Conservation (phyloP, 1,140 invertebrate species). For the Venustaconcha ellipsiformis region DNA sequence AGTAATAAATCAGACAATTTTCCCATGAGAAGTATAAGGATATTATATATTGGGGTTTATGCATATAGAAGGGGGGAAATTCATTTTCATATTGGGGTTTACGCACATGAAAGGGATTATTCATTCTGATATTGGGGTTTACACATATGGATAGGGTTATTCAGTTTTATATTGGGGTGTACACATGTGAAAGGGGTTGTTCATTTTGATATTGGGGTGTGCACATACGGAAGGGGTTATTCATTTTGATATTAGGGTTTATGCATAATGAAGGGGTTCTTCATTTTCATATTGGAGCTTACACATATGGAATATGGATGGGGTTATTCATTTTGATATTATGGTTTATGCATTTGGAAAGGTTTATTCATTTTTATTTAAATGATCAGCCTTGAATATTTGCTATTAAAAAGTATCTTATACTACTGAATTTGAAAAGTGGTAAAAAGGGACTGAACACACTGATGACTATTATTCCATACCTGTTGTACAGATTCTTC, state of each 20-base stretch:
- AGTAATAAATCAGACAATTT: too few relatives aligned
- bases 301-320: too few relatives aligned
- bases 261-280: background rate
- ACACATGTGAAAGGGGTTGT: background rate
- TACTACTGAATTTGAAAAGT: background rate
- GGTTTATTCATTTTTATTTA: background rate
- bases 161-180: too few relatives aligned
- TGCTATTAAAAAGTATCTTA: background rate
- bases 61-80: background rate
- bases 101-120: background rate
- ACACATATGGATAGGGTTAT: too few relatives aligned
- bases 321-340: background rate
- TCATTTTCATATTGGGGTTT: background rate
- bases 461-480: background rate
- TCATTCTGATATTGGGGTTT: background rate
- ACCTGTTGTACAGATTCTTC: slow-evolving; percentile 71
- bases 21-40: too few relatives aligned
- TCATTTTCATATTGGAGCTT: background rate
- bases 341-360: background rate
- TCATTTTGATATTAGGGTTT: background rate
- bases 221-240: background rate
- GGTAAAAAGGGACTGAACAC: too few relatives aligned
- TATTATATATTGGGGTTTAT: too few relatives aligned
- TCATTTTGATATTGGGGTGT: background rate
- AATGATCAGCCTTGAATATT: background rate